These are phyloP conservation scores for Sminthurinus aureus DNA, from an alignment of 2,888 invertebrate species.

Conservation along the genomic window DNA sequence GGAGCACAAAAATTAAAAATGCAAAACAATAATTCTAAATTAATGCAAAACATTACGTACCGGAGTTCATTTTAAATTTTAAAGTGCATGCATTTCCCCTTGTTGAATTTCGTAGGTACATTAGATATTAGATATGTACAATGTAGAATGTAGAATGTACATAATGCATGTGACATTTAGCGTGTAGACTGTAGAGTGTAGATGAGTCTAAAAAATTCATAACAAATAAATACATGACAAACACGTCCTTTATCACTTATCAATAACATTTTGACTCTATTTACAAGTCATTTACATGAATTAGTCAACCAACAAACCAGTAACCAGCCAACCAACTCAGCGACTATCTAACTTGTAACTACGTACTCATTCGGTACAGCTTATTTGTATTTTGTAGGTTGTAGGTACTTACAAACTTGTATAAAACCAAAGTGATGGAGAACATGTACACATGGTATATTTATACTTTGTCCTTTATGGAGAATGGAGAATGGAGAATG, in stretches of 20 bases:
- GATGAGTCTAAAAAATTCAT: neutral
- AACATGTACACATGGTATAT: no score
- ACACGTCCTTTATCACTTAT: neutral
- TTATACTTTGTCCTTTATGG: no score
- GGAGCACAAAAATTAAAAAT: neutral
- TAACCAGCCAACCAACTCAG: neutral
- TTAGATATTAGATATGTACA: no score
- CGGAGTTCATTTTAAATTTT: neutral
- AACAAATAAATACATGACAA: neutral
- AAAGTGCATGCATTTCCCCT: neutral
- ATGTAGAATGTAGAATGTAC: neutral
- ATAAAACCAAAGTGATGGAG: no score
- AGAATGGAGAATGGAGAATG: neutral
- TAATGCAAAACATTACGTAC: neutral
- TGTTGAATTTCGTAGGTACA: neutral
- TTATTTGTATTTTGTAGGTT: no score
- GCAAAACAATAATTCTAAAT: neutral
- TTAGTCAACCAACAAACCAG: constrained; percentile 8
- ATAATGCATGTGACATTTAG: neutral
- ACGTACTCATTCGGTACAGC: neutral
- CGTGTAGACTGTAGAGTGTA: neutral
- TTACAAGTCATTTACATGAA: constrained; percentile 24
- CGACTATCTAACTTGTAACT: neutral
- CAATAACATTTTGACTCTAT: constrained; percentile 16
- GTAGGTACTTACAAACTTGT: no score